These are phyloP conservation scores for Agrochola lota DNA, from an alignment of 2,888 invertebrate species.

Conservation along the genomic window DNA sequence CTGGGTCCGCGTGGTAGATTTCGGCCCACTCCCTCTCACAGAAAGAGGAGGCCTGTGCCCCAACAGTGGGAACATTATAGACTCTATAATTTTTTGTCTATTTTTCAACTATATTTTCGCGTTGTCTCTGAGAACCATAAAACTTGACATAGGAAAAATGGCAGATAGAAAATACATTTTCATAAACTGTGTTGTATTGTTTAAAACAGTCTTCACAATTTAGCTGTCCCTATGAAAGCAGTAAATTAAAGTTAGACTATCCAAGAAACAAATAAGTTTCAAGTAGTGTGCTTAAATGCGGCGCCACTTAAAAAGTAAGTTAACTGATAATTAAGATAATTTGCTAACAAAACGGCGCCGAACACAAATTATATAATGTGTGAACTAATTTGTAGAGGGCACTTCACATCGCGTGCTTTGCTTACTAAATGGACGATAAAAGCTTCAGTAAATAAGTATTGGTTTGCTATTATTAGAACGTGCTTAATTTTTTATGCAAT, in stretches of 20 bases:
- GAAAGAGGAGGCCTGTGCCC: no score
- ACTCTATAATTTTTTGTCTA: not conserved
- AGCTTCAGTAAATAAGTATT: constrained; percentile 38
- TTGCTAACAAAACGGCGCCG: constrained; percentile 53
- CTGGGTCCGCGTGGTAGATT: no score
- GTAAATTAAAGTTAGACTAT: not conserved
- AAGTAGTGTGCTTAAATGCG: constrained; percentile 26
- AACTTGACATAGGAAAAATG: not conserved
- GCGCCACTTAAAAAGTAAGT: constrained; percentile 25
- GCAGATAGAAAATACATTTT: not conserved
- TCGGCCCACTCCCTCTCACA: no score
- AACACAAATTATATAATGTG: constrained; percentile 64
- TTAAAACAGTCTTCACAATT: not conserved
- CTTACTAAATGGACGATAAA: constrained; percentile 53
- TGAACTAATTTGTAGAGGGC: constrained; percentile 63
- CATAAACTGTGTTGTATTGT: not conserved
- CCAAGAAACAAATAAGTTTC: constrained; percentile 1
- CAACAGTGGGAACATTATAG: no score
- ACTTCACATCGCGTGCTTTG: constrained; percentile 52
- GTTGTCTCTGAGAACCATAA: not conserved
- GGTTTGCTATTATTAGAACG: constrained; percentile 35
- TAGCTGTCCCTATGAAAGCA: not conserved
- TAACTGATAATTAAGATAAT: constrained; percentile 59
- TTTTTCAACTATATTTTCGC: no score
- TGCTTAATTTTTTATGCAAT: constrained; percentile 19